Evolutionary conservation across 2,888 invertebrate species (phyloP), one percentile per base, ranked within the genome.

Genomic region (Cheiracanthium punctorium): DNA sequence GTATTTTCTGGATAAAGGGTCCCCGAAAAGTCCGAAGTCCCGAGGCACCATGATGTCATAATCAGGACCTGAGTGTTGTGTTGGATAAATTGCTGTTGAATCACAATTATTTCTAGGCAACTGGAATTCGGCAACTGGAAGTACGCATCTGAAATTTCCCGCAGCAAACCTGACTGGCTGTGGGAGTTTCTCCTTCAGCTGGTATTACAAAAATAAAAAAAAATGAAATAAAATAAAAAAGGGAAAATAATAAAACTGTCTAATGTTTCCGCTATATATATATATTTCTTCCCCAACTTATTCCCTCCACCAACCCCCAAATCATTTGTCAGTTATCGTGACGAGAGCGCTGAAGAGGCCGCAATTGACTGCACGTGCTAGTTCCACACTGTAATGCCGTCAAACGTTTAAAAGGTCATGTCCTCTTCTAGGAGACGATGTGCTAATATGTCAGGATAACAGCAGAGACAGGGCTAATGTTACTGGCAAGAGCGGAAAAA

Each of bases 301-400:
- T 37, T 37, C 37, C 48, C 48, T 12, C 24, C 58, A 5, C 10
- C 10, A 37, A 37, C n/a, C 58, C 58, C 58, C 24, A 24, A 58
- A 5, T 24, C 24, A 58, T 58, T 58, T 24, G 58, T 12, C 58
- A 24, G 58, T 24, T 24, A 24, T 24, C 24, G 24, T 24, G 17
- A 17, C 24, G 24, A 5, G 58, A 58, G 58, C 24, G 58, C 12
- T 17, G 24, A 58, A 58, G 58, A 58, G 58, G 24, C 58, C 58
- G 58, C 48, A 48, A 48, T 48, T 48, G 48, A 17, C 48, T 48
- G 48, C 58, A 58, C 58, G 58, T 58, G 58, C 24, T 58, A 58
- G 58, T 24, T n/a, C 20, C 58, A 24, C 58, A 24, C 58, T 17
- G 24, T 58, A 58, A 58, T 1, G 58, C 4, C 58, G 24, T 58